These are phyloP conservation scores for Mizuhopecten yessoensis DNA, from an alignment of 1,140 invertebrate species.

Conservation along the genomic window DNA sequence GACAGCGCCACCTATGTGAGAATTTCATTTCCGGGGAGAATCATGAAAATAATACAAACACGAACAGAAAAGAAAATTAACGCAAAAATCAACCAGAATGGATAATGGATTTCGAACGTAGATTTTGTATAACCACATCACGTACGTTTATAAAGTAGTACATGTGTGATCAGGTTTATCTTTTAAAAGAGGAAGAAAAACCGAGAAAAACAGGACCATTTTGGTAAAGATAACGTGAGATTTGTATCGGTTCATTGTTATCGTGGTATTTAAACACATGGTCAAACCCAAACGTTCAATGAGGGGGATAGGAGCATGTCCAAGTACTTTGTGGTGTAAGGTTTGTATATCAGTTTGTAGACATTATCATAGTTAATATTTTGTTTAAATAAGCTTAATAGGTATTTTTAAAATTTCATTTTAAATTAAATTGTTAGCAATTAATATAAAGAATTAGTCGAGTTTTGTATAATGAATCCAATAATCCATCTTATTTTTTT, in stretches of 20 bases:
- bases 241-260: slow-evolving; percentile 3
- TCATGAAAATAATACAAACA: slow-evolving; percentile 30
- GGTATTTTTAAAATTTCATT: too few species aligned
- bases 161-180: neutral
- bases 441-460: too few species aligned
- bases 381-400: too few species aligned
- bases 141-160: neutral
- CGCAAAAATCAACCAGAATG: neutral
- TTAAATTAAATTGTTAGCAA: too few species aligned
- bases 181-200: neutral
- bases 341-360: neutral
- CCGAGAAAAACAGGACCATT: neutral
- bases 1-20: slow-evolving; percentile 43
- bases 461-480: too few species aligned
- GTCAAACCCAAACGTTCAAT: neutral
- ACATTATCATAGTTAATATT: too few species aligned
- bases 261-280: slow-evolving; percentile 26
- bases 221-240: neutral
- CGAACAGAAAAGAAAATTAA: neutral
- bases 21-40: slow-evolving; percentile 49
- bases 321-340: neutral
- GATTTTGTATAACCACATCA: neutral
- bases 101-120: neutral
- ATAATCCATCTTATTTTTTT: too few species aligned
- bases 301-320: neutral